Percentiles rank a stretch among this genome's conserved stretches.
Evolutionary conservation across 2,797 vertebrate species (phyloP).

Genomic region (Rhodeus uyekii): DNA sequence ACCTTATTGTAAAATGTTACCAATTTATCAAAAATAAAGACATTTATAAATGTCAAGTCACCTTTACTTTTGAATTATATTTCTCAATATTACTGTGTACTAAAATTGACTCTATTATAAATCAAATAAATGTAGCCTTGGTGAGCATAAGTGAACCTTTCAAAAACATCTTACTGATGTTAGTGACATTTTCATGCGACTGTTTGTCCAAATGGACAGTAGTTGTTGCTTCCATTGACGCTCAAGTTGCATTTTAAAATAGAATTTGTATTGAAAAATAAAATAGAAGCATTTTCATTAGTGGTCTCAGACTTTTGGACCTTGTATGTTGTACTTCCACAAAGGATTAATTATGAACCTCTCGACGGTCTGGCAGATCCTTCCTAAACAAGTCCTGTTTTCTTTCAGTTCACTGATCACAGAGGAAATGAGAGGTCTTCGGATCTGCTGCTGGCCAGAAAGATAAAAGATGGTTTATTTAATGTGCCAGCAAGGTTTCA

Average conservation of each 20-base stretch:
- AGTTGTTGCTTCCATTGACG: not conserved
- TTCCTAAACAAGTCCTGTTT: not conserved
- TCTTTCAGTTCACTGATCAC: not conserved
- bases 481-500: not conserved
- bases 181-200: not conserved
- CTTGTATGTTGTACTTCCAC: not conserved
- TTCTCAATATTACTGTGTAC: not conserved
- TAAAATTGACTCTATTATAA: not conserved
- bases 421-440: conserved; percentile 1
- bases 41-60: not conserved
- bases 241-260: not conserved
- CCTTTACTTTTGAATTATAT: not conserved
- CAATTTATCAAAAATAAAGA: not conserved
- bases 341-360: not conserved
- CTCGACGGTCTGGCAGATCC: not conserved
- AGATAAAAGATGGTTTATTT: not conserved
- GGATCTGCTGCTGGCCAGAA: not conserved
- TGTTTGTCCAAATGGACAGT: not conserved
- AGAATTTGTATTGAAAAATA: not conserved
- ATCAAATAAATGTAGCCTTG: not conserved
- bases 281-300: not conserved
- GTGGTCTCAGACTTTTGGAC: not conserved
- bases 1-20: no score
- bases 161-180: not conserved
- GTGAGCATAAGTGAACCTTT: not conserved